Evolutionary conservation across 2,888 invertebrate genomes (phyloP).

Genomic region (Sesia bembeciformis): DNA sequence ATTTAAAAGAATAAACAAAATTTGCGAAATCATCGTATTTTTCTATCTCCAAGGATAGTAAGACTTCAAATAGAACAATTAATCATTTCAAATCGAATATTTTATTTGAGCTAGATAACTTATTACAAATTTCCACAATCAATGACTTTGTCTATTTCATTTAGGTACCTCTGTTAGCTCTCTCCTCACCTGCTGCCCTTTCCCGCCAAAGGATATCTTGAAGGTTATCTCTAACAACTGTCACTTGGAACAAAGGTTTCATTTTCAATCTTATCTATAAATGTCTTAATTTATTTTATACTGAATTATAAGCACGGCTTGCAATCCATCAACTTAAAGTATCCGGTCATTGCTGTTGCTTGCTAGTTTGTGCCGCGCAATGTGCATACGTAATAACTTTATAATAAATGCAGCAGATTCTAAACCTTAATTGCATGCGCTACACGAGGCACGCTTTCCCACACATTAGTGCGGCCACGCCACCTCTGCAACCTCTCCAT

Average conservation of each 20-base stretch:
- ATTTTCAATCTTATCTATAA: neutral
- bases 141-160: too few relatives aligned
- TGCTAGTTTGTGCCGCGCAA: neutral
- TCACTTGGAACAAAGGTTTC: neutral
- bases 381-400: conserved; percentile 1
- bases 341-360: neutral
- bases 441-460: neutral
- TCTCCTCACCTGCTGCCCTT: neutral
- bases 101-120: too few relatives aligned
- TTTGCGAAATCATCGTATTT: too few relatives aligned
- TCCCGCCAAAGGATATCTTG: neutral
- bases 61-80: too few relatives aligned
- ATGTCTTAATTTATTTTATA: neutral
- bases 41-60: too few relatives aligned
- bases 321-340: neutral
- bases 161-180: too few relatives aligned
- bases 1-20: too few relatives aligned
- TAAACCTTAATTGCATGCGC: conserved; percentile 1
- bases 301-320: neutral
- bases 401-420: conserved; percentile 5
- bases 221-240: neutral
- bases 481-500: neutral
- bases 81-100: too few relatives aligned
- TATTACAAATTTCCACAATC: too few relatives aligned
- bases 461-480: neutral